These are phyloP conservation scores for Oncorhynchus nerka DNA, from an alignment of 2,113 vertebrate species.

Conservation along the genomic window DNA sequence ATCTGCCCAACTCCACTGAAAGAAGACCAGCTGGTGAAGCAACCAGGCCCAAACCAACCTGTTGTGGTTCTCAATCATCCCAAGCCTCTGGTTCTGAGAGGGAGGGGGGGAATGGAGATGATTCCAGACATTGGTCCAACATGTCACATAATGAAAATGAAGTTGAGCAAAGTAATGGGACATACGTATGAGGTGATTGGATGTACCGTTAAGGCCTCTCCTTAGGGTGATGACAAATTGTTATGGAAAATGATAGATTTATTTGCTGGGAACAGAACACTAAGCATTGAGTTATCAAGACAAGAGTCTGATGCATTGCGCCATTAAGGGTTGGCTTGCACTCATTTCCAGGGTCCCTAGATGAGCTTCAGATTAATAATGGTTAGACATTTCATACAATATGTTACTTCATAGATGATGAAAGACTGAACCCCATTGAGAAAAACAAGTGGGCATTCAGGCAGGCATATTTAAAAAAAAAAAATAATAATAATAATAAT, in stretches of 20 bases:
- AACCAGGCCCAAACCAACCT: conserved; percentile 87
- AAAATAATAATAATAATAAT: too few species aligned
- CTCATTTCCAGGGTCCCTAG: too few species aligned
- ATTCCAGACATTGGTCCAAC: conserved; percentile 58
- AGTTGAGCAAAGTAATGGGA: conserved; percentile 85
- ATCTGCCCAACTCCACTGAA: conserved; percentile 77
- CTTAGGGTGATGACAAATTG: conserved; percentile 15
- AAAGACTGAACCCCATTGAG: background rate
- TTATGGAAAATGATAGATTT: background rate
- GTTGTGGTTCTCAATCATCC: conserved; percentile 96
- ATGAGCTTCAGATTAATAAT: too few species aligned
- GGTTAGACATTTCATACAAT: too few species aligned
- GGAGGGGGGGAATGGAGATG: conserved; percentile 14
- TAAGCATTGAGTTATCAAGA: background rate
- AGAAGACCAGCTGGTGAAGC: conserved; percentile 81
- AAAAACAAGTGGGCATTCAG: too few species aligned
- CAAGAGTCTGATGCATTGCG: too few species aligned
- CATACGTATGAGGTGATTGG: conserved; percentile 85
- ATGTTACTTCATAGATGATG: background rate
- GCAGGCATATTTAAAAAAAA: too few species aligned
- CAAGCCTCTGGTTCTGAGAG: conserved; percentile 45
- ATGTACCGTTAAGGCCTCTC: conserved; percentile 59
- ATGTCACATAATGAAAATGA: conserved; percentile 89
- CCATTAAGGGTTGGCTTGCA: too few species aligned
- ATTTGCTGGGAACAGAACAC: background rate